Percentiles rank a stretch among this genome's conserved stretches.
Evolutionary conservation across 1,140 invertebrate species (phyloP).

Genomic region (Polyergus mexicanus): DNA sequence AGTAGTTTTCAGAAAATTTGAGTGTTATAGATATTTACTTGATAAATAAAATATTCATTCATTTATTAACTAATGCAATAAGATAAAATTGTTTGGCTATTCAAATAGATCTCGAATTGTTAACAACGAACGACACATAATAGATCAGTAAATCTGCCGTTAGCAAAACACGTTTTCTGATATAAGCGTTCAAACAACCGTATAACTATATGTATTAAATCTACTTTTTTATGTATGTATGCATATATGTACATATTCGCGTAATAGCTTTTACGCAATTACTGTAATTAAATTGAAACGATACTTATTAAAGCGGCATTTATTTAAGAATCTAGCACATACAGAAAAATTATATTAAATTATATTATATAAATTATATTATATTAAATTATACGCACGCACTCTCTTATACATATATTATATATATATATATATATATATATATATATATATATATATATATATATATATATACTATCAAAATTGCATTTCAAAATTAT

Average conservation of each 20-base stretch:
- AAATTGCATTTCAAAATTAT: no score
- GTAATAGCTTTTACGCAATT: neutral
- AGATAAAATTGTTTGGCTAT: neutral
- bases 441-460: no score
- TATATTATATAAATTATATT: no score
- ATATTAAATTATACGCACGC: no score
- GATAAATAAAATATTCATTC: neutral
- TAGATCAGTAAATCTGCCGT: constrained; percentile 82
- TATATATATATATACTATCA: no score
- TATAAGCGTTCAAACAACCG: constrained; percentile 38
- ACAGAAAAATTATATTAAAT: no score
- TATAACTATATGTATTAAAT: constrained; percentile 47
- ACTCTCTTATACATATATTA: no score
- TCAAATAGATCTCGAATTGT: constrained; percentile 7
- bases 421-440: no score
- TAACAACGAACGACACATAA: constrained; percentile 53
- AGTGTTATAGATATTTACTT: neutral
- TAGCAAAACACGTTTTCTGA: constrained; percentile 75
- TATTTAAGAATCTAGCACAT: no score
- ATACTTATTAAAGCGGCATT: no score
- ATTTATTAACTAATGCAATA: neutral
- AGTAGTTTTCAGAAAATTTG: neutral
- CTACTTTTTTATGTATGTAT: neutral
- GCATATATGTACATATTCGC: no score
- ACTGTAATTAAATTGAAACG: constrained; percentile 1